Base-by-base conservation (phyloP, 2,888 invertebrate genomes). In the Eudasyphora cyanicolor region DNA sequence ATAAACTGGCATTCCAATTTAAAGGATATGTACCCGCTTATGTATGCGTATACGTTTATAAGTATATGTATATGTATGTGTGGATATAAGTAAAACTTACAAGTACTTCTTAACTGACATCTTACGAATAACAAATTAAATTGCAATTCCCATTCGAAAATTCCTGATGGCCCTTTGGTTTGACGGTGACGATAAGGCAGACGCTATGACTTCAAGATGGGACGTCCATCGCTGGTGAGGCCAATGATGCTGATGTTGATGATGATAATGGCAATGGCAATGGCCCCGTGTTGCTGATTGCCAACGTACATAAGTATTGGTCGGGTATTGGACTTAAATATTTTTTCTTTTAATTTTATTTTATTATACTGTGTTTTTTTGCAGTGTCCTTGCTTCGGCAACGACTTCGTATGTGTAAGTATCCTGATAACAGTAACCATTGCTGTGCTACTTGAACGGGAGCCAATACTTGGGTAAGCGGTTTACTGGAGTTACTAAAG, bases 51-150 rank as follows among this genome's bases (percentile, higher is more conserved):
- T 7, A 5, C 17, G 7, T 12, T 10, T 45, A 60, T 57, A 35
- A 69, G 32, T 21, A 57, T 38, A n/a, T n/a, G n/a, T n/a, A n/a
- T n/a, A n/a, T n/a, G 29, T 51, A 21, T 70, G 19, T 45, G 32
- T 42, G 10, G 67, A 42, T 78, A 54, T 38, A 21, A 42, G 45
- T 49, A 73, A 62, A 70, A 82, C 70, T 62, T 75, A 71, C 49
- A 70, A 60, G 29, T 77, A 77, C 45, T 57, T 82, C 60, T 51
- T 57, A 64, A 73, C 76, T 35, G 79, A 71, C 73, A 81, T 60
- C 64, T 77, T 64, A 67, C 76, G 73, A 75, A 81, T 78, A 81
- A 78, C 75, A 84, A 84, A 84, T 84, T 77, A 82, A 85, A 81
- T 80, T 78, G 73, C 80, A 85, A 82, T 84, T 80, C 76, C 76